Percentiles rank a stretch among this genome's conserved stretches.
Conservation (phyloP, 2,888 invertebrate species). For the Ochlodes sylvanus region DNA sequence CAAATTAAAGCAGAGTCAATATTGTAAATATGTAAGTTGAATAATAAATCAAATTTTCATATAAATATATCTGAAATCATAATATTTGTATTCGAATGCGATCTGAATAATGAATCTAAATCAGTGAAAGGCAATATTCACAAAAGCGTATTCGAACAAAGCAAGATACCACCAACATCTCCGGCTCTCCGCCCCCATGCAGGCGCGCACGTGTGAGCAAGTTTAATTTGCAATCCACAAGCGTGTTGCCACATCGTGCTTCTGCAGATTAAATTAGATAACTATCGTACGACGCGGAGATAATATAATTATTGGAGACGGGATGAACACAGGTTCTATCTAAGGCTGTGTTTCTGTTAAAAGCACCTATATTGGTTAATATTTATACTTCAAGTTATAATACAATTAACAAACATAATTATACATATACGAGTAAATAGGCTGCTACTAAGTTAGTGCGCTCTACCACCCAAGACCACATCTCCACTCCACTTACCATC, state of each 20-base stretch:
- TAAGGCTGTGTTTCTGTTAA: not conserved
- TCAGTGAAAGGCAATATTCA: slow-evolving; percentile 17
- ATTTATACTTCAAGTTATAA: not conserved
- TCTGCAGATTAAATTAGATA: slow-evolving; percentile 12
- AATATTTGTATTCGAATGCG: no score
- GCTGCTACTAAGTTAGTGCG: no score
- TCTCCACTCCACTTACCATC: no score
- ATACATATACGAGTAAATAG: no score
- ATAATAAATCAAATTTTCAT: no score
- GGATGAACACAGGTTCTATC: slow-evolving; percentile 6
- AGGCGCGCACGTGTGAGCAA: slow-evolving; percentile 11
- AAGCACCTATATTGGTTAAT: not conserved
- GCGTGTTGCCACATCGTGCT: slow-evolving; percentile 8
- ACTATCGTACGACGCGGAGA: slow-evolving; percentile 11
- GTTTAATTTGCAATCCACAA: slow-evolving; percentile 11
- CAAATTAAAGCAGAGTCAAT: no score
- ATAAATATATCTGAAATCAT: no score
- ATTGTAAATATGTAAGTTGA: no score
- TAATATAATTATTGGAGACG: slow-evolving; percentile 5
- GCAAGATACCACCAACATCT: not conserved
- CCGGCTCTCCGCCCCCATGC: not conserved
- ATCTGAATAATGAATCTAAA: not conserved
- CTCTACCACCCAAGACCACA: no score
- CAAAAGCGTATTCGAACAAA: slow-evolving; percentile 19
- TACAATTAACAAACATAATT: no score